These are phyloP conservation scores for Mythimna lalbum DNA, from an alignment of 2,888 invertebrate species.

Conservation along the genomic window DNA sequence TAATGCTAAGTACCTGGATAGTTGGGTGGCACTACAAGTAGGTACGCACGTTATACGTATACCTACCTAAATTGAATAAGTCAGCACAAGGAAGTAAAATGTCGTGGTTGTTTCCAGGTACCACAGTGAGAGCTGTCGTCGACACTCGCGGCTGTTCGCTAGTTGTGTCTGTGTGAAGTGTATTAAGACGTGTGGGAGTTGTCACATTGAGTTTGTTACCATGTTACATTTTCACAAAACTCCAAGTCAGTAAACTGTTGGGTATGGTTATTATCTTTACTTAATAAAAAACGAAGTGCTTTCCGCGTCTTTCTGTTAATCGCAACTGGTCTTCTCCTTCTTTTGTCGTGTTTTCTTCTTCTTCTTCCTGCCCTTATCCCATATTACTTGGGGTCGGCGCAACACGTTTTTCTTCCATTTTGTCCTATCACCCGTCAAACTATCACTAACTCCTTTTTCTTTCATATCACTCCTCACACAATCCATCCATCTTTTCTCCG, in stretches of 20 bases:
- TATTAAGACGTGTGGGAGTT: neutral
- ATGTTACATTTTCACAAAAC: neutral
- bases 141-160: neutral
- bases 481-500: no score
- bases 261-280: neutral
- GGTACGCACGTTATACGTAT: neutral
- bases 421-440: no score
- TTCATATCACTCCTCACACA: no score
- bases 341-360: no score
- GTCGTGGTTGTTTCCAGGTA: neutral
- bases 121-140: neutral
- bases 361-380: no score
- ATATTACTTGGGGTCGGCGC: no score
- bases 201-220: neutral
- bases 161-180: neutral
- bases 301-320: no score
- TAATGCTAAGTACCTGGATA: neutral
- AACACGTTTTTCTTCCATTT: no score
- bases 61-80: neutral
- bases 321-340: no score
- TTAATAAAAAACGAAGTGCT: no score
- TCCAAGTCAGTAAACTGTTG: neutral
- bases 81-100: neutral
- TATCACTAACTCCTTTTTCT: no score
- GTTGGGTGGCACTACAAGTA: no score